Base-by-base conservation (phyloP, 2,888 invertebrate genomes). In the Eupsilia transversa region DNA sequence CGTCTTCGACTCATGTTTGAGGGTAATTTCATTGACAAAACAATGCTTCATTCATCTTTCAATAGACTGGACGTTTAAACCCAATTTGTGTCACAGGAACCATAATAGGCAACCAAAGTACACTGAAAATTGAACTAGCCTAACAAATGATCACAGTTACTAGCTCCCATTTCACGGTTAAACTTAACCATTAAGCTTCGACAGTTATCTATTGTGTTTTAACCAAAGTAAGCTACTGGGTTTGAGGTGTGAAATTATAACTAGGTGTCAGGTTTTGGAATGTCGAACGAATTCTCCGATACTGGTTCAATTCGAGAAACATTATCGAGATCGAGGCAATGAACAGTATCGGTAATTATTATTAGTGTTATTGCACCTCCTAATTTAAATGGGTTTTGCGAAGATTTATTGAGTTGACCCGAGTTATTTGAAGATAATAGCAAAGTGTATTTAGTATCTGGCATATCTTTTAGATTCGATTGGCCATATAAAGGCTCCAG, bases 261-360 rank as follows among this genome's bases (percentile, higher is more conserved):
- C 72, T 56, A 49, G 69, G n/a, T 76, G 72, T 72, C 74, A 74
- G 59, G 49, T 59, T 65, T 64, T 52, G 85, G 86, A 86, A 86
- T 86, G 87, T 74, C 27, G 74, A 72, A 65, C 66, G 46, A 86
- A 85, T 86, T 80, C 79, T 72, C 59, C 20, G 67, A 64, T 72
- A 85, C 87, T 77, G 74, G 86, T 87, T 86, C 63, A 20, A 72
- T 66, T 79, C 72, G 52, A 82, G 79, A 79, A 68, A 80, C 76
- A 83, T 83, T 80, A 82, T 85, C 71, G 71, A 79, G 71, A 86
- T 77, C 61, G 46, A 43, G 61, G 54, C 68, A 68, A 66, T 77
- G n/a, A n/a, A n/a, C n/a, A 69, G 71, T 76, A 57, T 46, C 63
- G 60, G 64, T 70, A 70, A 74, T 82, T 63, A 77, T 84, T 72